Percentiles rank a stretch among this genome's conserved stretches.
phyloP scores from a whole-genome alignment of 2,113 vertebrate genomes.

The Mus spicilegus region DNA sequence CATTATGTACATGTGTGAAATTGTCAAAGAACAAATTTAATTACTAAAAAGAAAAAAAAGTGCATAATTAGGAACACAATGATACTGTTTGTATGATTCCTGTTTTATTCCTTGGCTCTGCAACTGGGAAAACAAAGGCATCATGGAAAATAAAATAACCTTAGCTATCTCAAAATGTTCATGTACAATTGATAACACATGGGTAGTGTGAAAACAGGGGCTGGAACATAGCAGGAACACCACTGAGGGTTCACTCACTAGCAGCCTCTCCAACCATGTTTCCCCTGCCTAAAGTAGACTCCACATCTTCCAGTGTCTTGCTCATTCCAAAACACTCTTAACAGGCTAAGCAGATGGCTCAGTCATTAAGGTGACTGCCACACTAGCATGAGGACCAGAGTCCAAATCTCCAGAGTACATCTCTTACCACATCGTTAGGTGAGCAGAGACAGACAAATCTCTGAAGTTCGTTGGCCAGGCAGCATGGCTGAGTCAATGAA shows the following conservation, averaged over 20 bases:
- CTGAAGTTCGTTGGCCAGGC: not conserved
- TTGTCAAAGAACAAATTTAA: not conserved
- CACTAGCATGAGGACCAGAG: not conserved
- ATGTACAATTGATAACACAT: not conserved
- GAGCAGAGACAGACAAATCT: not conserved
- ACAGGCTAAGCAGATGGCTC: not conserved
- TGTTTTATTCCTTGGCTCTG: not conserved
- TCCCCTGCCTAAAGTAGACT: not conserved
- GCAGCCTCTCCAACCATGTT: not conserved
- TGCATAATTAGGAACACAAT: not conserved
- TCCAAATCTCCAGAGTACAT: not conserved
- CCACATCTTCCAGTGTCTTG: not conserved
- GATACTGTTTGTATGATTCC: not conserved
- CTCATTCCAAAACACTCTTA: constrained; percentile 11
- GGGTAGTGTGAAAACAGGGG: not conserved
- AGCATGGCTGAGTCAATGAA: not conserved
- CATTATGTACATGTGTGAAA: not conserved
- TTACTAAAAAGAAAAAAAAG: not conserved
- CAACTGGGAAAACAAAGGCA: not conserved
- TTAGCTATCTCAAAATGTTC: not conserved
- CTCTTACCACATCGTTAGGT: too few relatives aligned
- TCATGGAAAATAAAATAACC: constrained; percentile 18
- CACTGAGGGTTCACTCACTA: not conserved
- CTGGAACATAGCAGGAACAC: not conserved
- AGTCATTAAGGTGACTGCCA: not conserved